Base-by-base conservation (phyloP, 2,797 vertebrate species). In the Eospalax fontanierii region DNA sequence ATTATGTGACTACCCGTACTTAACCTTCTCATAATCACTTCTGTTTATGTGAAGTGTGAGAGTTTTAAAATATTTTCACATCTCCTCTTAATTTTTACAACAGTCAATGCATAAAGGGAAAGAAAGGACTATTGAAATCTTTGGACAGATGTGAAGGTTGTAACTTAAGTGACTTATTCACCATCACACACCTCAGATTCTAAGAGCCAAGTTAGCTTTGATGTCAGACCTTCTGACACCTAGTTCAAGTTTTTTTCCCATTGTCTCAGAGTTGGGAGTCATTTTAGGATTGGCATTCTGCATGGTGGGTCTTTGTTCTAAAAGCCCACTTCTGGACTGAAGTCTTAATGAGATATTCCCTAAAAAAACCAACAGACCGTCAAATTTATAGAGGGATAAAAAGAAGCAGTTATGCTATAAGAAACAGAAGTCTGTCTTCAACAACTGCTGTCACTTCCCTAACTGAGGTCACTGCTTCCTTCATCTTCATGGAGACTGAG, bases 11-110 rank as follows among this genome's bases (percentile, higher is more conserved):
- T 59, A 66, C 7, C 28, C 6, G 89, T 63, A 74, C 26, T 91
- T 89, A 50, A 96, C 57, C 78, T 91, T 87, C 80, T 92, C 57
- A 61, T 63, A 78, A 74, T 93, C 68, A 33, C 35, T 94, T 87
- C 75, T 3, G 26, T 83, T 75, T 90, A 81, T 75, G 83, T 63
- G n/a, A 40, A 12, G 28, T 57, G n/a, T 95, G 40, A 70, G 43
- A 81, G 24, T 59, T 92, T 80, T 83, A 28, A 70, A 92, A 90
- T 82, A 54, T 16, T 87, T 93, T 86, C 66, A 86, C 24, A 74
- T 79, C 22, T 73, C 75, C 43, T 87, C 33, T 73, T 76, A 71
- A 57, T 88, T 43, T 92, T 82, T 75, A 87, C 7, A 30, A 7
- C 30, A 28, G 81, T 50, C 33, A 89, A 71, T n/a, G 63, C 18